Percentiles rank a stretch among this genome's conserved stretches.
Conservation (phyloP, 2,888 invertebrate species). For the Acronicta alni region DNA sequence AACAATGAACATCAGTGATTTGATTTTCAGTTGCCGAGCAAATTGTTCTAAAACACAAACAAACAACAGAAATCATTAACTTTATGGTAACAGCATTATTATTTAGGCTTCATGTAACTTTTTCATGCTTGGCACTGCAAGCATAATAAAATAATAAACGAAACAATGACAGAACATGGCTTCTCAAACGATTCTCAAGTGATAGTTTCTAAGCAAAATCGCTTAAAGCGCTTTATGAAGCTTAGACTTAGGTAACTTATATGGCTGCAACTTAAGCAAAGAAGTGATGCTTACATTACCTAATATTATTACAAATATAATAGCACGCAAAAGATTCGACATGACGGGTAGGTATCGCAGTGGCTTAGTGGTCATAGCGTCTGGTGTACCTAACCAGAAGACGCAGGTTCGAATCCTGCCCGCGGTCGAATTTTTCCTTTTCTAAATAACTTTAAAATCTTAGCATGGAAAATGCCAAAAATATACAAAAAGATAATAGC, state of each 20-base stretch:
- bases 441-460: no score
- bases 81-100: slow-evolving; percentile 19
- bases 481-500: no score
- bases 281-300: slow-evolving; percentile 15
- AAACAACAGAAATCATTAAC: slow-evolving; percentile 3
- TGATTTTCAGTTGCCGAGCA: neutral
- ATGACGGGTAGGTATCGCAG: no score
- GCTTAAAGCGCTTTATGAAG: slow-evolving; percentile 24
- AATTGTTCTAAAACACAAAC: slow-evolving; percentile 4
- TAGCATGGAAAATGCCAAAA: no score
- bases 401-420: no score
- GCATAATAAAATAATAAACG: neutral
- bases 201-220: slow-evolving; percentile 3
- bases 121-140: no score
- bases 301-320: slow-evolving; percentile 23
- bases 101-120: slow-evolving; percentile 14
- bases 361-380: no score
- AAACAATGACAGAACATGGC: neutral
- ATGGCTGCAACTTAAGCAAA: slow-evolving; percentile 11
- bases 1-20: no score
- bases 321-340: no score
- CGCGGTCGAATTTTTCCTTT: no score
- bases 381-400: no score
- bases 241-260: slow-evolving; percentile 22
- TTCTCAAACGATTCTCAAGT: neutral